phyloP scores from a whole-genome alignment of 2,888 invertebrate species.

The Syritta pipiens region DNA sequence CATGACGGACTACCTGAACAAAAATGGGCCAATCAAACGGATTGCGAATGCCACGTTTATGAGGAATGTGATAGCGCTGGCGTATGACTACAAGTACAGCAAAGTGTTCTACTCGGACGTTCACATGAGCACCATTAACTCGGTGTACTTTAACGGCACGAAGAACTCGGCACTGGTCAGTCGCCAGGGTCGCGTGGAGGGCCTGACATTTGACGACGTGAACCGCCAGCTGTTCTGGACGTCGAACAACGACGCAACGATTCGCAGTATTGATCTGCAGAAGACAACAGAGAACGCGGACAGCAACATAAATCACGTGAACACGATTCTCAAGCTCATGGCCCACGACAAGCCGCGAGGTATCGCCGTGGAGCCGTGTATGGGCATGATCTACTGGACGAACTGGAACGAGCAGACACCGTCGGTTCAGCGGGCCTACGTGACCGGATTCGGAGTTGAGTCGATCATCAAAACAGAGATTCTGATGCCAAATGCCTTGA shows the following conservation, averaged over 20 bases:
- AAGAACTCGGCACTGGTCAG: constrained; percentile 85
- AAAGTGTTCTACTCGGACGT: constrained; percentile 93
- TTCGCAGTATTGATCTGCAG: constrained; percentile 78
- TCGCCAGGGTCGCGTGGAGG: constrained; percentile 92
- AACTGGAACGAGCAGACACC: constrained; percentile 93
- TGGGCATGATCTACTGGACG: constrained; percentile 88
- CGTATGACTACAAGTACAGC: constrained; percentile 86
- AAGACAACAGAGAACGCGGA: constrained; percentile 71
- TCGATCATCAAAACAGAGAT: constrained; percentile 88
- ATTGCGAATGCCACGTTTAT: constrained; percentile 87
- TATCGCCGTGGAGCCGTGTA: constrained; percentile 91
- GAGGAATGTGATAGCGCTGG: constrained; percentile 92
- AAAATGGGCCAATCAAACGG: constrained; percentile 88
- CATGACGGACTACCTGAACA: constrained; percentile 85
- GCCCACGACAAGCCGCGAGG: constrained; percentile 90
- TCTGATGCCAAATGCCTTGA: constrained; percentile 91
- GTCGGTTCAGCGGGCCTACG: constrained; percentile 88
- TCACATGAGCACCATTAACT: constrained; percentile 90
- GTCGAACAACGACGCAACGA: constrained; percentile 88
- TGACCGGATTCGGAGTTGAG: constrained; percentile 84
- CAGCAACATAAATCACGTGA: constrained; percentile 80
- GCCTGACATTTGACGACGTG: constrained; percentile 87
- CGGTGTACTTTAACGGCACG: constrained; percentile 89
- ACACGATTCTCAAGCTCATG: constrained; percentile 83
- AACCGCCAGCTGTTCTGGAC: constrained; percentile 91